Evolutionary conservation across 2,888 invertebrate genomes (phyloP).

Genomic region (Alloplasta piceator): DNA sequence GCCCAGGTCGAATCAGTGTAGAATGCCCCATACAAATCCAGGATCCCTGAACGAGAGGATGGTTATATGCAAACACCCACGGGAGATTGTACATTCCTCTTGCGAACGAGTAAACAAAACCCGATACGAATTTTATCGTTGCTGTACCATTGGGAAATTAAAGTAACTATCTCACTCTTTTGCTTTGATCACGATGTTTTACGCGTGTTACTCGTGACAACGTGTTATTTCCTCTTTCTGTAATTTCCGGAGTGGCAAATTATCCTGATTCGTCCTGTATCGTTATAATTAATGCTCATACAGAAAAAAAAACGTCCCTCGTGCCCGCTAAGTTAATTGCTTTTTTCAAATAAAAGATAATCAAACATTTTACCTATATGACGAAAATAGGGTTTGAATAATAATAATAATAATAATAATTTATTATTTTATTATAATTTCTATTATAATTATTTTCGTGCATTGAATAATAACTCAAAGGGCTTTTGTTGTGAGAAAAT

Average conservation of each 20-base stretch:
- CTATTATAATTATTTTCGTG: too few species aligned
- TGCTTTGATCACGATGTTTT: constrained; percentile 55
- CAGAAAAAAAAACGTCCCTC: background rate
- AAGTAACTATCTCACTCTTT: constrained; percentile 66
- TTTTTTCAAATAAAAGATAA: background rate
- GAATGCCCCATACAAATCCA: background rate
- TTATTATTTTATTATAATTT: too few species aligned
- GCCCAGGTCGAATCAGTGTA: too few species aligned
- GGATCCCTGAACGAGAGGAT: background rate
- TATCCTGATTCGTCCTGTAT: background rate
- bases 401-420: too few species aligned
- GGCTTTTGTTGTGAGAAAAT: too few species aligned
- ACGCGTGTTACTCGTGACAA: constrained; percentile 14
- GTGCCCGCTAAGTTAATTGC: constrained; percentile 15
- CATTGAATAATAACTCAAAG: too few species aligned
- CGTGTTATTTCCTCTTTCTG: constrained; percentile 25
- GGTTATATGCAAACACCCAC: background rate
- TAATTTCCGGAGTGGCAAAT: constrained; percentile 27
- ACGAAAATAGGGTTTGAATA: too few species aligned
- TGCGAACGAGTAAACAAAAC: constrained; percentile 55
- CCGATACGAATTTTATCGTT: constrained; percentile 75
- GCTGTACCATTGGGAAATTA: constrained; percentile 76
- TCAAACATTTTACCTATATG: too few species aligned
- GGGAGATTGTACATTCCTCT: constrained; percentile 14
- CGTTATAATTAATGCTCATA: too few species aligned